Base-by-base conservation (phyloP, 2,888 invertebrate species). In the Cephus rjabovi region DNA sequence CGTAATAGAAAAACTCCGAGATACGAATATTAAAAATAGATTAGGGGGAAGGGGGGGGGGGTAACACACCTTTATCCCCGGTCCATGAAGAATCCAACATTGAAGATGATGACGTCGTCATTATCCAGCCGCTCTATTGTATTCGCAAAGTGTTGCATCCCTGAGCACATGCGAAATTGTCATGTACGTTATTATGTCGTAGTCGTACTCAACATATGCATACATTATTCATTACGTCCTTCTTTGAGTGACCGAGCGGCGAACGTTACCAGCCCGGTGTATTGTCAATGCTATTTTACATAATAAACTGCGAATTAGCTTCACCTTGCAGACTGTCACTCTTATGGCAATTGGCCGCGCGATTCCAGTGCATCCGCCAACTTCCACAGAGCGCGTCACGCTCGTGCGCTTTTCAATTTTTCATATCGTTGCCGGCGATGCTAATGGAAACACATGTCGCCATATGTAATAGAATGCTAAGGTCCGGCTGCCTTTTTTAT, bases 281-380 rank as follows among this genome's bases (percentile, higher is more conserved):
- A 79, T 81, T 81, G 81, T 80, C 82, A 83, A 79, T 80, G 56
- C 76, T 77, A 76, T 75, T 78, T 84, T 83, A 83, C 82, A 83
- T 84, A 85, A 85, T 82, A 80, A 80, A 78, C 79, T 79, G 80
- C 76, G 81, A 83, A 81, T 82, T 80, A 75, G 78, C 80, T 81
- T 68, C 76, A 71, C 73, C 56, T 56, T 56, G 56, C 9, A 56
- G 56, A 56, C 56, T 56, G 56, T 56, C 23, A 56, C 23, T 56
- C 56, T 56, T 56, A 56, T 23, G 56, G 56, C 56, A 56, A 56
- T 56, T 56, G 56, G 56, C 56, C 23, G 56, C 56, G 56, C 56
- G 23, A 56, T 23, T 56, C 56, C 56, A 56, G 56, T 56, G 23
- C 56, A 56, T 56, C 56, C 56, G 56, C 56, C 56, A 56, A 23